These are phyloP conservation scores for Leucophenga montana DNA, from an alignment of 2,888 invertebrate species.

Conservation along the genomic window DNA sequence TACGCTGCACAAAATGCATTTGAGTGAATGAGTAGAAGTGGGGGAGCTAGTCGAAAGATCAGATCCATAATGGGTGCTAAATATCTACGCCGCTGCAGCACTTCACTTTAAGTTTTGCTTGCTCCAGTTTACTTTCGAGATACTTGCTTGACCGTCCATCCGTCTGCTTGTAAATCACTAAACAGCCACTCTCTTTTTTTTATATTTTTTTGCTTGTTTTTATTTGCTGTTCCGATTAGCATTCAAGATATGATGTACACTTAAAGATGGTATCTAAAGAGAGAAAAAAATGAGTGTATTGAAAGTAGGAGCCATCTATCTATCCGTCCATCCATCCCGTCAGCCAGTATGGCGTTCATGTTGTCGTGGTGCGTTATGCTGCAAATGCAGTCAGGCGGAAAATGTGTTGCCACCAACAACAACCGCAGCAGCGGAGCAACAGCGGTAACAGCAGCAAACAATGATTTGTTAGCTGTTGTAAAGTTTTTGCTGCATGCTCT, in stretches of 20 bases:
- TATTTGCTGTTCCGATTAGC: conserved; percentile 27
- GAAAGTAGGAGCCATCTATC: conserved; percentile 11
- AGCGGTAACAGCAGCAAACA: conserved; percentile 21
- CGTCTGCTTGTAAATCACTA: conserved; percentile 9
- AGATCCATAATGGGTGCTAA: conserved; percentile 3
- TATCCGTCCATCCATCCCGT: too few species aligned
- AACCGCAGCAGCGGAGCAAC: conserved; percentile 32
- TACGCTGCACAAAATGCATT: not conserved
- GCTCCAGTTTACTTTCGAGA: too few species aligned
- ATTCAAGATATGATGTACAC: conserved; percentile 21
- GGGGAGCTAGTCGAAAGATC: too few species aligned
- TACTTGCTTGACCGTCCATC: not conserved
- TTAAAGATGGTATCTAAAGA: conserved; percentile 10
- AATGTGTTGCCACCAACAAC: conserved; percentile 47
- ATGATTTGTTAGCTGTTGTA: conserved; percentile 27
- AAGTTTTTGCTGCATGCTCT: conserved; percentile 1
- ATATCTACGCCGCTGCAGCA: not conserved
- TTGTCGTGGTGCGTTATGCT: not conserved
- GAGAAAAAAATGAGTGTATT: not conserved
- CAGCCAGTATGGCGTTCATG: too few species aligned
- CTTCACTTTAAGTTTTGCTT: not conserved
- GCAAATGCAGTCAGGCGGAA: conserved; percentile 8
- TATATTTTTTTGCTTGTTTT: not conserved
- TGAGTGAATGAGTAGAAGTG: too few species aligned
- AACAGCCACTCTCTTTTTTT: conserved; percentile 9